Percentiles rank a stretch among this genome's conserved stretches.
Conservation (phyloP, 2,888 invertebrate species). For the Seira sanloemensis region DNA sequence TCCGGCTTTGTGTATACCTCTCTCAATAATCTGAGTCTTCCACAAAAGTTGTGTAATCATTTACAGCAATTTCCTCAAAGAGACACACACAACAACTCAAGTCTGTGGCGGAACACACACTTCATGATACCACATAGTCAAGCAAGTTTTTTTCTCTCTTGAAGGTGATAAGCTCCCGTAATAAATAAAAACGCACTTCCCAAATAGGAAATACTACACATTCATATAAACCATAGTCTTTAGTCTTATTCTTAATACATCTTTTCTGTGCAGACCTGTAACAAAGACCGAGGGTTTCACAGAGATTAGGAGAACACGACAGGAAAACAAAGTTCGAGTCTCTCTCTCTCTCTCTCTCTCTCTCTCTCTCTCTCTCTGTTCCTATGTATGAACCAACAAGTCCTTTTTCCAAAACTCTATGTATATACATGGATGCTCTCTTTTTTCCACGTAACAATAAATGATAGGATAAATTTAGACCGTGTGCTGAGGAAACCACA, state of each 20-base stretch:
- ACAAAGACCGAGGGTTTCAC: neutral
- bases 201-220: no score
- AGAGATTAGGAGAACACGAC: constrained; percentile 14
- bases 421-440: neutral
- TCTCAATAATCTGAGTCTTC: constrained; percentile 8
- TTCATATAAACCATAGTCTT: no score
- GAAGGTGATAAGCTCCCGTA: constrained; percentile 67
- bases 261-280: no score
- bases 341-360: no score
- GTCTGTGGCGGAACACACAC: neutral
- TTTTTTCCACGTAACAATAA: constrained; percentile 41
- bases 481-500: constrained; percentile 8
- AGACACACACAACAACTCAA: no score
- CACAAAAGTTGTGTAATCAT: neutral
- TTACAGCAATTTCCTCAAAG: constrained; percentile 1
- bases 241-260: no score
- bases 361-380: no score
- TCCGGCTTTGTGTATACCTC: constrained; percentile 35
- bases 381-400: constrained; percentile 12
- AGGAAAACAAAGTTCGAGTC: constrained; percentile 15
- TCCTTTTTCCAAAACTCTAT: neutral
- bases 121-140: neutral
- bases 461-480: constrained; percentile 21
- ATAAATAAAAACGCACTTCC: constrained; percentile 59
- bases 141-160: constrained; percentile 58